Evolutionary conservation across 2,113 vertebrate genomes (phyloP), one percentile per base, ranked within the genome.

Genomic region (Gorsachius goisagi): DNA sequence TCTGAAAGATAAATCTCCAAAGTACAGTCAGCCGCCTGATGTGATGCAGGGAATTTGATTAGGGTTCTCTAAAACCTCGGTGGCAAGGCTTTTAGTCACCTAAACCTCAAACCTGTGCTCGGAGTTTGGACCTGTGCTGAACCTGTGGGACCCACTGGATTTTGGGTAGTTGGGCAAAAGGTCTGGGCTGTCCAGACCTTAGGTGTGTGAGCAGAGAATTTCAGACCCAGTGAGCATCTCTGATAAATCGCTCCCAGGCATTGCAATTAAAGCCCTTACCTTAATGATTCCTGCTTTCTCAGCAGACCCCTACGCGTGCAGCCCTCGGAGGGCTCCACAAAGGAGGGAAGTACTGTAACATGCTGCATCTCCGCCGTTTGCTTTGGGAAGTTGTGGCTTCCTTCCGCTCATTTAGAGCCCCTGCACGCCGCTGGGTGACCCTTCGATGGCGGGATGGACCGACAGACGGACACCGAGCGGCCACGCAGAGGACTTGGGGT

Each of bases 381-480:
- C n/a, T 85, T 32, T 37, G 47, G 90, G 95, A 96, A 94, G 84
- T 62, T 22, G 59, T 73, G 44, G 88, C 47, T 97, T 95, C 95
- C 95, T 96, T 95, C 93, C 81, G 1, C 28, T 76, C 58, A 5
- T 85, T 90, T 68, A 17, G 41, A 91, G 84, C 58, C 74, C 84
- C 71, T 0, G 19, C 2, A 26, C 0, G 41, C 71, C 1, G 8
- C 12, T 21, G 73, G 49, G 60, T 50, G 90, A 73, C 41, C 58
- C 75, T 19, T 11, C 0, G 35, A 15, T 2, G 11, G 80, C 2
- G 0, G 50, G 67, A 82, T 0, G 41, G 93, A 80, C 4, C 18
- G 63, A 91, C 10, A 2, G 93, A 74, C 9, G 0, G 80, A 28
- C 3, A 2, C 39, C 0, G 20, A 39, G 58, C 3, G 6, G 22